phyloP scores from a whole-genome alignment of 1,140 invertebrate genomes.

The Macrocentrus cingulum region DNA sequence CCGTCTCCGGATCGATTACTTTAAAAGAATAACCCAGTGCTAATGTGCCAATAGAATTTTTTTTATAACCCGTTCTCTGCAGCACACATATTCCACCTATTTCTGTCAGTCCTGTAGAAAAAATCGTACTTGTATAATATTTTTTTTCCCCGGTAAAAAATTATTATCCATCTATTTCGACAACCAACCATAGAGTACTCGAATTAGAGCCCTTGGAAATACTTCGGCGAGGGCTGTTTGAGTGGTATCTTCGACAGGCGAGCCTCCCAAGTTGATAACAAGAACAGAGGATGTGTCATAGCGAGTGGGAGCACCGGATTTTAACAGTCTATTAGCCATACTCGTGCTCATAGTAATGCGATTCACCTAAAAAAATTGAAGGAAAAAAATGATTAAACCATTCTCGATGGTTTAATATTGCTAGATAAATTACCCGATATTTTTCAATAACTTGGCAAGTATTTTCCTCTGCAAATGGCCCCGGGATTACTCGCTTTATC shows the following conservation, averaged over 20 bases:
- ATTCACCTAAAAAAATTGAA: slow-evolving; percentile 31
- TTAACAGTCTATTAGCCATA: slow-evolving; percentile 30
- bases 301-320: slow-evolving; percentile 26
- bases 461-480: slow-evolving; percentile 23
- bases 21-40: slow-evolving; percentile 36
- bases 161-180: no score
- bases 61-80: slow-evolving; percentile 16
- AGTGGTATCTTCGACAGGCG: slow-evolving; percentile 28
- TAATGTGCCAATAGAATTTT: slow-evolving; percentile 37
- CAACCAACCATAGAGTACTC: no score
- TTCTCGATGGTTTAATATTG: no score
- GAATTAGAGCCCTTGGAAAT: slow-evolving; percentile 25
- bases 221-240: slow-evolving; percentile 26
- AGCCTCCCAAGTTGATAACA: slow-evolving; percentile 32
- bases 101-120: slow-evolving; percentile 43
- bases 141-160: not conserved
- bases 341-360: slow-evolving; percentile 34
- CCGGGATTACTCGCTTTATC: slow-evolving; percentile 3
- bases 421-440: slow-evolving; percentile 36
- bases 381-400: no score
- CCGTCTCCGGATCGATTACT: slow-evolving; percentile 48
- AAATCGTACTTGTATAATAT: not conserved
- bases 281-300: slow-evolving; percentile 30
- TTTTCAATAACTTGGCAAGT: slow-evolving; percentile 27
- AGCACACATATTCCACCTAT: slow-evolving; percentile 13